Base-by-base conservation (phyloP, 2,797 vertebrate genomes). In the Chloroceryle inda region DNA sequence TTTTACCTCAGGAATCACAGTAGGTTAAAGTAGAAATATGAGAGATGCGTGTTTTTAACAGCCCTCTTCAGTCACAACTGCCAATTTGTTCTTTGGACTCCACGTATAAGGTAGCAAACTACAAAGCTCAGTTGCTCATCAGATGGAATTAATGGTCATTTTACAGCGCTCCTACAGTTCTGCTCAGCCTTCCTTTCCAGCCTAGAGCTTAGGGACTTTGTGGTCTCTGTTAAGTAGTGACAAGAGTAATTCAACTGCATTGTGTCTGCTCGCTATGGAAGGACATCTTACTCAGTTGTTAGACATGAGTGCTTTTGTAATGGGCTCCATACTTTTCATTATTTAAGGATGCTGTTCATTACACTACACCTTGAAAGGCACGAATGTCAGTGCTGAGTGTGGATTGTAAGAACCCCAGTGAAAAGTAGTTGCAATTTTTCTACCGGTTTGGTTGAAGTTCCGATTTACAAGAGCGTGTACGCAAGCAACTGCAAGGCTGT, bases 221-320 rank as follows among this genome's bases (percentile, higher is more conserved):
- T 26, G 37, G 7, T 35, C 42, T 88, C 40, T 53, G n/a, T 17
- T 17, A 38, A 61, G 44, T 5, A 73, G 26, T 72, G 40, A 29
- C 27, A 50, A 23, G 59, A 64, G 16, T 13, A 27, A 13, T 3
- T 11, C 35, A 47, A 2, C 64, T 68, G 40, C 6, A 1, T 35
- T 44, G 20, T 29, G 53, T 45, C 66, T 84, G 0, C 31, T 78
- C 7, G 0, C 53, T 31, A 0, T 9, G 10, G 58, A 40, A 71
- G 31, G 45, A 33, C 29, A 26, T n/a, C 44, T 68, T 24, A 2
- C 55, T 31, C 29, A 5, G 11, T 38, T 17, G 44, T 76, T 21
- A 53, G 58, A 40, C 49, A 6, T 1, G 13, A 45, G 23, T 11
- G 4, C 20, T 58, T 38, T 24, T 9, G 7, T 11, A 31, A 8